phyloP scores from a whole-genome alignment of 23 tunicate genomes.

The Ascidia mentula region DNA sequence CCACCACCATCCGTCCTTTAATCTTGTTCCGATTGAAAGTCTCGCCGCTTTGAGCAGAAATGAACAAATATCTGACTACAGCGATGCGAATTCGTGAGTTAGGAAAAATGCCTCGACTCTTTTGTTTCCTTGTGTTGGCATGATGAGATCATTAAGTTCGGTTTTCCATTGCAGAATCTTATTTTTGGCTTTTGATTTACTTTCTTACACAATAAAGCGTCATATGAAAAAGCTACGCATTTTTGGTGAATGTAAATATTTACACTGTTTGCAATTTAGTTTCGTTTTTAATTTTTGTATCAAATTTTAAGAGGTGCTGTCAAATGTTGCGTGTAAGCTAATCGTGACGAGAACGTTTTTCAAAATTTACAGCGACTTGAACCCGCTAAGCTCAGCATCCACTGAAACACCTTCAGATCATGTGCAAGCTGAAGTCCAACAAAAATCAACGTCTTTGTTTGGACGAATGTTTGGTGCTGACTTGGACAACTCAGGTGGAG shows the following conservation, averaged over 20 bases:
- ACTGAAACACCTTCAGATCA: not conserved
- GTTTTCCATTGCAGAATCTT: no score
- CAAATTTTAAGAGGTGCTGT: no score
- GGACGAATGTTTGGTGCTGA: not conserved
- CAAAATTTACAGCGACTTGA: not conserved
- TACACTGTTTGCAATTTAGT: no score
- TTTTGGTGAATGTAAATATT: no score
- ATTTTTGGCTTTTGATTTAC: no score
- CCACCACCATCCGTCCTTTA: conserved; percentile 56
- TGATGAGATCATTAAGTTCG: no score
- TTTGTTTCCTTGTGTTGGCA: not conserved
- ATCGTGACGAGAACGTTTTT: no score
- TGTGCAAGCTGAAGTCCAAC: not conserved
- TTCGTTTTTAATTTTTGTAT: no score
- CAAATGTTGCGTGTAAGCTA: no score
- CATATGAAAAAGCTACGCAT: no score
- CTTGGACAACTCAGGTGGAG: not conserved
- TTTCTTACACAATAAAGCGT: no score
- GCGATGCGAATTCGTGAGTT: conserved; percentile 1
- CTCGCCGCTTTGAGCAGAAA: conserved; percentile 25
- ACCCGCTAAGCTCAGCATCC: not conserved
- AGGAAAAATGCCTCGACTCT: not conserved
- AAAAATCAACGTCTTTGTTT: not conserved
- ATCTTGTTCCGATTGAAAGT: conserved; percentile 50
- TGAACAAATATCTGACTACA: not conserved